Base-by-base conservation (phyloP, 2,113 vertebrate species). In the Chloropsis cyanopogon region DNA sequence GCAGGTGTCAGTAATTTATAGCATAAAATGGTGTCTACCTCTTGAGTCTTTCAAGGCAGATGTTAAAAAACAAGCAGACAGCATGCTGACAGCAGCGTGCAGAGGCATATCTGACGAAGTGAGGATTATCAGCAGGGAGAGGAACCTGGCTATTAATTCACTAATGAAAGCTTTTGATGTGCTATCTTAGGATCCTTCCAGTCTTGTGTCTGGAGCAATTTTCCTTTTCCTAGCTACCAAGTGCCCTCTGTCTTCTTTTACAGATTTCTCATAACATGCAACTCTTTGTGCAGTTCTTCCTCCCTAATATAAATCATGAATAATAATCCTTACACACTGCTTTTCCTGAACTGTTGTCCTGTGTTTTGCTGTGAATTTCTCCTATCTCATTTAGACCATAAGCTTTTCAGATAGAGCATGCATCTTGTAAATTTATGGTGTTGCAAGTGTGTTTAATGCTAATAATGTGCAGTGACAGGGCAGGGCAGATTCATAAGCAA, bases 351-450 rank as follows among this genome's bases (percentile, higher is more conserved):
- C 75, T 68, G 56, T 42, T 93, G 87, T 94, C 50, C 44, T 80
- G 41, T 87, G 68, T 95, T 95, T 96, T 94, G 42, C 82, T 92
- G 47, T 80, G 79, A 93, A 94, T 96, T 94, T 93, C 52, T 93
- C 71, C 88, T 70, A 57, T 70, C 75, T 86, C 85, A 82, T 90
- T 95, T 93, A 90, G 59, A 88, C 61, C 68, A 42, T 91, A 93
- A 87, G 91, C 50, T 96, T 93, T 96, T 80, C 71, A 90, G 84
- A 64, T 82, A 88, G 39, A 37, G 54, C 54, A 78, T 63, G 54
- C 42, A 68, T 86, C 93, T 91, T 82, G 66, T 77, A 97, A 92
- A 97, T 95, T 79, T 86, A 86, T 77, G 47, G 82, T 26, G 26
- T 78, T 94, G 57, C 46, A 70, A 86, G 63, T 82, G 64, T 92